Evolutionary conservation across 2,113 vertebrate genomes (phyloP).

Genomic region (Miniopterus natalensis): DNA sequence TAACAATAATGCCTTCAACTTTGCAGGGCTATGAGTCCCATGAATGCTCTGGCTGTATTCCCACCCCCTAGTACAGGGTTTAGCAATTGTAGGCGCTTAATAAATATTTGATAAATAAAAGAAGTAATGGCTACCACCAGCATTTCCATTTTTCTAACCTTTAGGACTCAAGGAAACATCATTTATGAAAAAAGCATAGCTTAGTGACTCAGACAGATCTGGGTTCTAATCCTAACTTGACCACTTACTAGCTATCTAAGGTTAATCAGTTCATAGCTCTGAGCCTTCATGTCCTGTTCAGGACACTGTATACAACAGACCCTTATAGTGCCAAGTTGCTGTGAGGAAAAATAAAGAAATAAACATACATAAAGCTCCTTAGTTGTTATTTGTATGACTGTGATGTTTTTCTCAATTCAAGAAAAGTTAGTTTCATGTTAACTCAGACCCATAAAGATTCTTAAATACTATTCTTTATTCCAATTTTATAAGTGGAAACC

Average conservation of each 20-base stretch:
- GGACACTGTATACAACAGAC: not conserved
- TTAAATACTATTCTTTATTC: not conserved
- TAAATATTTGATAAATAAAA: not conserved
- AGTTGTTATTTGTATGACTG: not conserved
- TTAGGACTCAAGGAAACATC: not conserved
- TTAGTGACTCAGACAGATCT: not conserved
- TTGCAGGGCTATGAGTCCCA: not conserved
- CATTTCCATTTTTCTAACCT: slow-evolving; percentile 29
- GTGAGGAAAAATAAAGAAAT: not conserved
- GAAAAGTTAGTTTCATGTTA: slow-evolving; percentile 1
- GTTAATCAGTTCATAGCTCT: not conserved
- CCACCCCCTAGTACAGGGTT: not conserved
- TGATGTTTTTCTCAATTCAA: not conserved
- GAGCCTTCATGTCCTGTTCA: not conserved
- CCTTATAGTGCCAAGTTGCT: not conserved
- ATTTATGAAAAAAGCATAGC: not conserved
- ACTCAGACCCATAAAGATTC: not conserved
- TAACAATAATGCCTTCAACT: not conserved
- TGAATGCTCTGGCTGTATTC: not conserved
- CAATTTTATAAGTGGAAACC: not conserved
- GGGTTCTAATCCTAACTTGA: not conserved
- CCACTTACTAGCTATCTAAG: not conserved
- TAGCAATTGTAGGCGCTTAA: not conserved
- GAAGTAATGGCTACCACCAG: not conserved
- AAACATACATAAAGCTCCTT: not conserved